These are phyloP conservation scores for Apotomis capreana DNA, from an alignment of 2,888 invertebrate species.

Conservation along the genomic window DNA sequence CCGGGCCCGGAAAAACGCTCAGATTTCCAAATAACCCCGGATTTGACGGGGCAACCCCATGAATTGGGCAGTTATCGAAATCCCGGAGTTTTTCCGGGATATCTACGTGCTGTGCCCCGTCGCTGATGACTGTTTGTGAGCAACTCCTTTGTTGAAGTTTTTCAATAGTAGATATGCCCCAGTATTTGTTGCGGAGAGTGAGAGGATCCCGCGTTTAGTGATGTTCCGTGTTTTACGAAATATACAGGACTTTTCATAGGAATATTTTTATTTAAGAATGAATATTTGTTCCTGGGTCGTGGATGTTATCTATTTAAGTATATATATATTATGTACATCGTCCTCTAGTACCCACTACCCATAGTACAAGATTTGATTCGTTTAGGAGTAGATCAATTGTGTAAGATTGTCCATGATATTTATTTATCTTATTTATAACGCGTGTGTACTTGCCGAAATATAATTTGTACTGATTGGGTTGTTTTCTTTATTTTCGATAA, in stretches of 20 bases:
- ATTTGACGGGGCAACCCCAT: conserved; percentile 39
- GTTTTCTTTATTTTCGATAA: too few relatives aligned
- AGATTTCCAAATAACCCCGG: conserved; percentile 38
- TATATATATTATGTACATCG: too few relatives aligned
- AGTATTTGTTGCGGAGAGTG: background rate
- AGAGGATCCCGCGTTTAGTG: background rate
- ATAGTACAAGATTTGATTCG: too few relatives aligned
- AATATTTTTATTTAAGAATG: too few relatives aligned
- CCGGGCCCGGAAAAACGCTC: conserved; percentile 35
- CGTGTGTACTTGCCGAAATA: too few relatives aligned
- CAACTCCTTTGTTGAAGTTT: conserved; percentile 24
- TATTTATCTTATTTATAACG: background rate
- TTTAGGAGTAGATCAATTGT: too few relatives aligned
- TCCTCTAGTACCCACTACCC: too few relatives aligned
- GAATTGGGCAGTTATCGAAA: conserved; percentile 43
- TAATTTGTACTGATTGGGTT: too few relatives aligned
- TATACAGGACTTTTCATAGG: background rate
- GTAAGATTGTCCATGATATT: background rate
- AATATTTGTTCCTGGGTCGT: too few relatives aligned
- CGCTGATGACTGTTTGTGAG: conserved; percentile 33
- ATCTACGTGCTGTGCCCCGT: conserved; percentile 26
- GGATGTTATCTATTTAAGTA: too few relatives aligned
- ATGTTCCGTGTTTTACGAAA: background rate
- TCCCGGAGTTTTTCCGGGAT: conserved; percentile 39
- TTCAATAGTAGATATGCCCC: background rate